Evolutionary conservation across 2,888 invertebrate species (phyloP).

Genomic region (Drosophila picticornis): DNA sequence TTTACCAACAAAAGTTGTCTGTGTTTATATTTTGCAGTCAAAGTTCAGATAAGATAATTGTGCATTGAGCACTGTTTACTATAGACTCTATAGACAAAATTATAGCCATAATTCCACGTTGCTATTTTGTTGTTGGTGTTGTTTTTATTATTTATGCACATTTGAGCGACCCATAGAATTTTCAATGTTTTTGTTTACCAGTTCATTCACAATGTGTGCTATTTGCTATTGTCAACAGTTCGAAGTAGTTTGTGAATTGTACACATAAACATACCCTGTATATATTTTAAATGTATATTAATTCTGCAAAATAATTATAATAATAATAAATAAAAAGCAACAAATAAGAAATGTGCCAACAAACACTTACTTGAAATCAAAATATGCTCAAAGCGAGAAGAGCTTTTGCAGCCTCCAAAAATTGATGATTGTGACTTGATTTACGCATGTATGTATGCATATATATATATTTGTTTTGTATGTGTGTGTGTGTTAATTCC

Average conservation of each 20-base stretch:
- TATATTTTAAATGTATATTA: too few species aligned
- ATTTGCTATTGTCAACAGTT: background rate
- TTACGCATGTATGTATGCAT: background rate
- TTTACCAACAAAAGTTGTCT: background rate
- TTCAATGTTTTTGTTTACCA: background rate
- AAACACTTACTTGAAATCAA: conserved; percentile 21
- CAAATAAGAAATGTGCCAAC: background rate
- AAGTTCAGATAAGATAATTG: conserved; percentile 21
- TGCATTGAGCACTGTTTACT: background rate
- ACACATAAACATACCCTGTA: background rate
- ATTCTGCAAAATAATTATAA: too few species aligned
- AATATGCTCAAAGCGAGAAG: conserved; percentile 3
- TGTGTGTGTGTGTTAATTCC: background rate
- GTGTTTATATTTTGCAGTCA: conserved; percentile 1
- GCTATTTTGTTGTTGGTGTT: background rate
- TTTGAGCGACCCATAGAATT: background rate
- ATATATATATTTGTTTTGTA: background rate
- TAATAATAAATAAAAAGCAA: background rate
- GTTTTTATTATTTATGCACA: background rate
- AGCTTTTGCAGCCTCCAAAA: background rate
- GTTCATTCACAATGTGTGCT: background rate
- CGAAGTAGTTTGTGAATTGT: background rate
- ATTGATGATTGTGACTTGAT: background rate
- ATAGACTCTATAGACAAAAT: background rate
- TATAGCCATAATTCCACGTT: background rate